phyloP scores from a whole-genome alignment of 2,888 invertebrate species.

The Luperina nickerlii region DNA sequence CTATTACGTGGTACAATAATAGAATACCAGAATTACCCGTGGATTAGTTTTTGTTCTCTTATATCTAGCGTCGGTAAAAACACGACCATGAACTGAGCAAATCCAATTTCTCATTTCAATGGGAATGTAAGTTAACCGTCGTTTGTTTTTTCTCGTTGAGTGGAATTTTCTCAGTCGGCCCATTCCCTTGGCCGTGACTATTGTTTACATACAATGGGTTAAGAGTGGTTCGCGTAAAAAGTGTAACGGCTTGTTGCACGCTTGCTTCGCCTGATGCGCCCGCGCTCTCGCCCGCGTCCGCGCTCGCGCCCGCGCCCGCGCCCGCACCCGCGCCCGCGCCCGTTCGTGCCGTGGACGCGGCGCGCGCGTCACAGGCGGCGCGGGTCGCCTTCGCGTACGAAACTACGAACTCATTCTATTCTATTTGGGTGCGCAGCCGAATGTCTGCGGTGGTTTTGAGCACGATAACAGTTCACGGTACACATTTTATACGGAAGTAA shows the following conservation, averaged over 20 bases:
- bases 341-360: not conserved
- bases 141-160: conserved; percentile 17
- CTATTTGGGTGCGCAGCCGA: conserved; percentile 56
- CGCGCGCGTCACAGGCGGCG: not conserved
- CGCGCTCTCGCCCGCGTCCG: not conserved
- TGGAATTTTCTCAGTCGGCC: conserved; percentile 25
- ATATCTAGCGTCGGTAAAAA: conserved; percentile 29
- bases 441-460: conserved; percentile 51
- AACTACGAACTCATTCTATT: conserved; percentile 55
- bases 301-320: not conserved
- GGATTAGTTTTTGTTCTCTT: conserved; percentile 55
- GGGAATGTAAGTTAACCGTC: conserved; percentile 24
- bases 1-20: conserved; percentile 48
- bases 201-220: conserved; percentile 32
- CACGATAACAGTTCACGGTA: conserved; percentile 59
- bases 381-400: not conserved
- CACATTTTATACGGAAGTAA: conserved; percentile 58
- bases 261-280: not conserved
- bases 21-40: conserved; percentile 46
- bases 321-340: not conserved
- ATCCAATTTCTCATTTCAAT: conserved; percentile 58
- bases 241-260: conserved; percentile 2
- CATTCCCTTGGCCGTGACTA: conserved; percentile 56
- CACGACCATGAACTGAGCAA: conserved; percentile 47
- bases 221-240: conserved; percentile 16